Percentiles rank a stretch among this genome's conserved stretches.
Conservation (phyloP, 2,888 invertebrate genomes). For the Apocheima hispidaria region DNA sequence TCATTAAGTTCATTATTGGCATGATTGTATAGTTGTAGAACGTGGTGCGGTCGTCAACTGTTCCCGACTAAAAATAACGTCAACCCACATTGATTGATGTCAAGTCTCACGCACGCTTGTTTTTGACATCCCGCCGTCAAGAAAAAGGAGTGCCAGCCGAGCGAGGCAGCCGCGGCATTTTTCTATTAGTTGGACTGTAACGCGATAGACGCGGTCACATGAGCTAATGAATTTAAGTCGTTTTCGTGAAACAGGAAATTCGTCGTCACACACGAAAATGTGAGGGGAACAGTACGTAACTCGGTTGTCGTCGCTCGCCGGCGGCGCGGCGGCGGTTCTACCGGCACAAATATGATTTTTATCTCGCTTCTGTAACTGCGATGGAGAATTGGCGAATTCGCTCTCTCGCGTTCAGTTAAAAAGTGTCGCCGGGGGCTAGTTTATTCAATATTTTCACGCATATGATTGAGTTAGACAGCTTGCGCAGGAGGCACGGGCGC, state of each 20-base stretch:
- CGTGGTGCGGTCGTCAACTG: conserved; percentile 58
- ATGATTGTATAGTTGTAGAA: conserved; percentile 48
- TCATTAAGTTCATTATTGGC: conserved; percentile 45
- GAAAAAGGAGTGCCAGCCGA: conserved; percentile 74
- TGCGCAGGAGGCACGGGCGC: conserved; percentile 79
- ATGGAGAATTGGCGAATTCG: conserved; percentile 56
- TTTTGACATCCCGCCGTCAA: conserved; percentile 76
- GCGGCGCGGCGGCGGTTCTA: conserved; percentile 36
- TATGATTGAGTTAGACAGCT: conserved; percentile 81
- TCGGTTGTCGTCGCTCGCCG: conserved; percentile 47
- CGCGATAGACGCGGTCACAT: conserved; percentile 59
- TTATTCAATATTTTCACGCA: conserved; percentile 80
- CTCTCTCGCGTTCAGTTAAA: conserved; percentile 62
- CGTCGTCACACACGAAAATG: conserved; percentile 54
- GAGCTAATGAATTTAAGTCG: conserved; percentile 67
- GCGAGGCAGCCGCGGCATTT: conserved; percentile 59
- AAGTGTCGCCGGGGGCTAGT: conserved; percentile 69
- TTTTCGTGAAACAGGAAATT: conserved; percentile 68
- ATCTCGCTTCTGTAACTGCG: conserved; percentile 59
- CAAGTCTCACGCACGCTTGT: conserved; percentile 71
- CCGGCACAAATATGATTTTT: conserved; percentile 57
- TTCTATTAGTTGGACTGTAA: conserved; percentile 69
- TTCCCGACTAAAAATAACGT: conserved; percentile 71
- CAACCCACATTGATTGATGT: conserved; percentile 80
- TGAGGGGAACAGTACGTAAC: conserved; percentile 52